These are phyloP conservation scores for Idaea dimidiata DNA, from an alignment of 2,888 invertebrate genomes.

Conservation along the genomic window DNA sequence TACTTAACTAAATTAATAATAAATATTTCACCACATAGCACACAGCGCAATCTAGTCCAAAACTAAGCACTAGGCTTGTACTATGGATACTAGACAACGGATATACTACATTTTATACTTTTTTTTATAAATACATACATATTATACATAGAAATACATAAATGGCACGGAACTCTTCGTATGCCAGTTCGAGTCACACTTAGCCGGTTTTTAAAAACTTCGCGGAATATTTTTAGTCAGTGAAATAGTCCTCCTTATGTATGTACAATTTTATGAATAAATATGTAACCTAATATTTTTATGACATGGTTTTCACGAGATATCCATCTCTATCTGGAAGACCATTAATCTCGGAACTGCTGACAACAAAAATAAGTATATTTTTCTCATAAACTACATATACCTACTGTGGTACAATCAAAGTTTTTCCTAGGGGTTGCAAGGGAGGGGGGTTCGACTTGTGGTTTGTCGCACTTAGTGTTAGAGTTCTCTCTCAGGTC, in stretches of 20 bases:
- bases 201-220: no score
- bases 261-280: not conserved
- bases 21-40: no score
- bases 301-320: not conserved
- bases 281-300: not conserved
- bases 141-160: no score
- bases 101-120: no score
- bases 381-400: not conserved
- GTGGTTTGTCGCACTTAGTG: not conserved
- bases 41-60: no score
- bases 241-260: not conserved
- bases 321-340: not conserved
- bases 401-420: not conserved
- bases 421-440: not conserved
- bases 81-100: no score
- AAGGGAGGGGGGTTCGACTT: not conserved
- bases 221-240: not conserved
- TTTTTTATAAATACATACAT: no score
- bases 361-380: not conserved
- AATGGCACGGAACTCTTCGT: no score
- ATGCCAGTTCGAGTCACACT: no score
- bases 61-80: no score
- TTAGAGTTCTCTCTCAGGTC: constrained; percentile 5
- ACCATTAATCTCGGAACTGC: not conserved
- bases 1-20: no score